Conservation (phyloP, 2,888 invertebrate species). For the Calameuta pallipes region DNA sequence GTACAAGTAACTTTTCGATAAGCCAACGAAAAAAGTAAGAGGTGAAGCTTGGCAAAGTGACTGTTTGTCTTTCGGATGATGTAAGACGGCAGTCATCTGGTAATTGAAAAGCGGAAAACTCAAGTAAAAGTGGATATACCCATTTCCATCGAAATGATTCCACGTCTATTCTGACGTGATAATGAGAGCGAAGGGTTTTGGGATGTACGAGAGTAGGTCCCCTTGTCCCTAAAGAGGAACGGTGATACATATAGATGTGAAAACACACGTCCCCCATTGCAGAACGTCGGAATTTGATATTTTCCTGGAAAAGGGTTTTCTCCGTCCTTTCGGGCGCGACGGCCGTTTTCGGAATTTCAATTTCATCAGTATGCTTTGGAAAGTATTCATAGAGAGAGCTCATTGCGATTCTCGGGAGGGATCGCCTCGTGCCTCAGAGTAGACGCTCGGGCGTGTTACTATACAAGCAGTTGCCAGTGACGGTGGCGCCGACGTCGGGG, state of each 20-base stretch:
- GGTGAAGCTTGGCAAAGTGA: background rate
- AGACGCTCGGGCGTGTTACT: background rate
- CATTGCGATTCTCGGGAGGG: background rate
- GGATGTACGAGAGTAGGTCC: background rate
- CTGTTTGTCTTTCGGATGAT: background rate
- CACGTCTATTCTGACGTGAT: background rate
- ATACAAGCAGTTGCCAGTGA: background rate
- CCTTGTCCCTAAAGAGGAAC: background rate
- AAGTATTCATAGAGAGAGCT: constrained; percentile 2
- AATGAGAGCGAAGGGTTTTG: background rate
- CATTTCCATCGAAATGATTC: background rate
- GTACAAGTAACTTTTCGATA: background rate
- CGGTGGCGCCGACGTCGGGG: background rate
- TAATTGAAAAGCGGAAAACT: background rate
- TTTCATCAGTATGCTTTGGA: background rate
- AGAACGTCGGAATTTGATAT: background rate
- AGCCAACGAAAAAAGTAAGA: background rate
- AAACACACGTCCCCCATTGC: background rate
- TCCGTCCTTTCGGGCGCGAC: background rate
- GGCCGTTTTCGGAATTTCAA: background rate
- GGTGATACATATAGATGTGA: background rate
- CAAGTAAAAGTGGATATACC: background rate
- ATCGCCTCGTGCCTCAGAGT: background rate
- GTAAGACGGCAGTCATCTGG: background rate
- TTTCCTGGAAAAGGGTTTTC: background rate